phyloP scores from a whole-genome alignment of 2,888 invertebrate species.

The Nowickia ferox region DNA sequence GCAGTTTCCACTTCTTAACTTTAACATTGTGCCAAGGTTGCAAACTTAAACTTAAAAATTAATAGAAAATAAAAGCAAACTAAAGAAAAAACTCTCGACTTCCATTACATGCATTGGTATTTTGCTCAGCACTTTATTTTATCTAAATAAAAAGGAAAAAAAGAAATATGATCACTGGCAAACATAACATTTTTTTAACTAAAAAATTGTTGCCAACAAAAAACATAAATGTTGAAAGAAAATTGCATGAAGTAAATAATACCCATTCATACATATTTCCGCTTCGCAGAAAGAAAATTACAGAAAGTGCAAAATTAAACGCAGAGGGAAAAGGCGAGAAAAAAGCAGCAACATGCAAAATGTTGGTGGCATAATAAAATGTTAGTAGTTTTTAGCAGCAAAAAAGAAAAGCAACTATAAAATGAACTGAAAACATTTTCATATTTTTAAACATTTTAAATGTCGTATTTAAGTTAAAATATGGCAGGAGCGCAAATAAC shows the following conservation, averaged over 20 bases:
- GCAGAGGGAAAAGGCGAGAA: background rate
- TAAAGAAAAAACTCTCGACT: slow-evolving; percentile 12
- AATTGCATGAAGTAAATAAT: slow-evolving; percentile 24
- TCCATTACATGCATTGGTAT: slow-evolving; percentile 5
- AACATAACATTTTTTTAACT: background rate
- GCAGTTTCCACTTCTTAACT: background rate
- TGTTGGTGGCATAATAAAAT: slow-evolving; percentile 48
- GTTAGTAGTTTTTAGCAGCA: slow-evolving; percentile 6
- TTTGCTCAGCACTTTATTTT: slow-evolving; percentile 7
- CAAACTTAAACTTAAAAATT: slow-evolving; percentile 60
- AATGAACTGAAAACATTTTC: slow-evolving; percentile 48
- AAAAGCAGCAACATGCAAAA: slow-evolving; percentile 9
- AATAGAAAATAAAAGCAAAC: slow-evolving; percentile 32
- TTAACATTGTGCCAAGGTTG: slow-evolving; percentile 46
- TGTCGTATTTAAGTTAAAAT: slow-evolving; percentile 59
- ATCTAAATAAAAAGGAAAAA: background rate
- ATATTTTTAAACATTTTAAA: slow-evolving; percentile 49
- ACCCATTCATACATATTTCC: slow-evolving; percentile 42
- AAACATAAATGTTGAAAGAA: slow-evolving; percentile 12
- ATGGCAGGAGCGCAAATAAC: slow-evolving; percentile 15
- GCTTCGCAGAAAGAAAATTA: slow-evolving; percentile 5
- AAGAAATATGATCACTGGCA: background rate
- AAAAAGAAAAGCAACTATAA: slow-evolving; percentile 15
- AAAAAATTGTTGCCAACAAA: slow-evolving; percentile 12
- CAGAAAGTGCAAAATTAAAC: slow-evolving; percentile 6